Base-by-base conservation (phyloP, 2,113 vertebrate genomes). In the Sander lucioperca region DNA sequence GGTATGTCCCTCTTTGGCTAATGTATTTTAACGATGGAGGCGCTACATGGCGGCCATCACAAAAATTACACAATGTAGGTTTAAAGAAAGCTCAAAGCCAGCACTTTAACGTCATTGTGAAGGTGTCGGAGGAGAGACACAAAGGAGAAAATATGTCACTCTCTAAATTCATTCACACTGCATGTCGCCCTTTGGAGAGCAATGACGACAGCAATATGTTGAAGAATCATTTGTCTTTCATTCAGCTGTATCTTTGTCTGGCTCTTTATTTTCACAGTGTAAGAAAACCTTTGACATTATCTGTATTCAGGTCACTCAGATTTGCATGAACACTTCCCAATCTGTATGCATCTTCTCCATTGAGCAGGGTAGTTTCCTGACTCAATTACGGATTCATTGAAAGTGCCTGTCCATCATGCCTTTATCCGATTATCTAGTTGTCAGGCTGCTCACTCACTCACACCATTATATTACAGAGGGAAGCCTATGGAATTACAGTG, bases 381-480 rank as follows among this genome's bases (percentile, higher is more conserved):
- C 86, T 89, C 87, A 72, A 89, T 90, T 91, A 88, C 43, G 25
- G 77, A 80, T 85, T 80, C 75, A 72, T 45, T 82, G 80, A 79
- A 86, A 74, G 85, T 12, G 23, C 82, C 88, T 88, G 79, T 87
- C 89, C 85, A 90, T 94, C 90, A 85, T 25, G 74, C 43, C 81
- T 76, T 87, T 70, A 85, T 92, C 79, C 64, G 82, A 90, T 91
- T 87, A 87, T 88, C 75, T 82, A 88, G 84, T 91, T 88, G 90
- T 92, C 87, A 82, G 74, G 76, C 83, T 82, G 85, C 85, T 92
- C 91, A 80, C 83, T 93, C 89, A 77, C 79, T 92, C 92, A 90
- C 77, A 87, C 92, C 74, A 88, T 89, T 82, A 87, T 89, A 91
- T 91, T 80, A 88, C 64, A 59, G 71, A 74, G 79, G 69, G 74